Base-by-base conservation (phyloP, 1,140 invertebrate genomes). In the Cyclina sinensis region DNA sequence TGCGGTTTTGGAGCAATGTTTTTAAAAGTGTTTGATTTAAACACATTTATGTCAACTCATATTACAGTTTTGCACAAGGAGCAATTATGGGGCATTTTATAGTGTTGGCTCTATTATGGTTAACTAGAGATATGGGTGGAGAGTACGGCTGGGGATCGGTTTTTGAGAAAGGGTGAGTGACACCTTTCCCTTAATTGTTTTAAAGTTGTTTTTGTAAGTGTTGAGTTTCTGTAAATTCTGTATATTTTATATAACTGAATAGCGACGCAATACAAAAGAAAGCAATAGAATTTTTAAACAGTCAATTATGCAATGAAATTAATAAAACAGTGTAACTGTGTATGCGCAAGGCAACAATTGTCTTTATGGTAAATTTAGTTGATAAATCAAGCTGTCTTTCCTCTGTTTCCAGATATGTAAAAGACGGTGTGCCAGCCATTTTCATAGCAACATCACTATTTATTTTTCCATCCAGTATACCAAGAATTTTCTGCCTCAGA, bases 71-170 rank as follows among this genome's bases (percentile, higher is more conserved):
- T 89, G 97, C 98, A 68, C 98, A 99, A 96, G 94, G 92, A 0
- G 96, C 96, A 24, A 97, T 98, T 0, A 97, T 97, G 39, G 89
- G 97, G 14, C 95, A 98, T 27, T 99, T 99, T 94, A 93, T 98
- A 9, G 86, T 97, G 14, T 97, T 98, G 5, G 97, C 99, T 1
- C 90, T 98, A 65, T 96, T 99, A 82, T 99, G 98, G 97, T 98
- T 99, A 94, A 98, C 98, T 94, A 96, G 98, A 70, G 97, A 97
- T 83, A 98, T 98, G 0, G 97, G 97, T 76, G 97, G 98, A 90
- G 98, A 98, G 0, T 97, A 97, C 81, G 97, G 98, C 91, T 94
- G 94, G 94, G 91, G 91, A 12, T 59, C 54, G 4, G 35, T 91
- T n/a, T 94, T 94, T 74, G 39, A 54, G 51, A 43, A 78, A 76